Percentiles rank a stretch among this genome's conserved stretches.
Evolutionary conservation across 2,113 vertebrate species (phyloP).

Genomic region (Neogale vison): DNA sequence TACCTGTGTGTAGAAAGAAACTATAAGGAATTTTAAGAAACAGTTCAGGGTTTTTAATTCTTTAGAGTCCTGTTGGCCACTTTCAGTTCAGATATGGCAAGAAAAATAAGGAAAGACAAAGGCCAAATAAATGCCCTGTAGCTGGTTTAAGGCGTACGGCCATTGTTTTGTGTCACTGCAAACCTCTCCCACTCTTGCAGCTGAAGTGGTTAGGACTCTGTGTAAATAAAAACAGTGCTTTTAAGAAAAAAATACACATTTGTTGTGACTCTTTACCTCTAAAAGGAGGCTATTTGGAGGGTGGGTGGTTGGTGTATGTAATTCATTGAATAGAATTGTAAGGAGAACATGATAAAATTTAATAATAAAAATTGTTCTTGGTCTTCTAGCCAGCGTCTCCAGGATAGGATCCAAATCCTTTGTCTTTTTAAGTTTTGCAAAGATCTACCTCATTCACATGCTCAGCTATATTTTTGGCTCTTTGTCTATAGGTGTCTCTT

Average conservation of each 20-base stretch:
- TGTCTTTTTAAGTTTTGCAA: conserved; percentile 18
- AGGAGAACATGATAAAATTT: conserved; percentile 35
- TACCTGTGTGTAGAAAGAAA: not conserved
- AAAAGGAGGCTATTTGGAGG: not conserved
- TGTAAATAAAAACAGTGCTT: conserved; percentile 87
- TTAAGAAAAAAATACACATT: conserved; percentile 68
- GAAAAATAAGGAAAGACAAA: not conserved
- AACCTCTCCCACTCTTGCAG: conserved; percentile 42
- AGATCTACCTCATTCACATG: not conserved
- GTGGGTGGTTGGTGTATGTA: not conserved
- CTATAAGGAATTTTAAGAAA: not conserved
- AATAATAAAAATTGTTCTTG: not conserved
- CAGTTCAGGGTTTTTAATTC: conserved; percentile 17
- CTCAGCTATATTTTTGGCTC: not conserved
- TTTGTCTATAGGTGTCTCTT: not conserved
- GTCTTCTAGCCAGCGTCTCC: not conserved
- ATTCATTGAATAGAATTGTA: conserved; percentile 3
- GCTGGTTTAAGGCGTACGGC: not conserved
- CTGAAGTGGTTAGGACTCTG: conserved; percentile 84
- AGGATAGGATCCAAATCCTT: not conserved
- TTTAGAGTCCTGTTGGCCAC: not conserved
- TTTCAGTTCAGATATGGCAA: not conserved
- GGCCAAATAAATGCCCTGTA: not conserved
- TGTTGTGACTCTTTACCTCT: not conserved
- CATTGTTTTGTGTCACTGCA: not conserved